These are phyloP conservation scores for Labroides dimidiatus DNA, from an alignment of 2,797 vertebrate species.

Conservation along the genomic window DNA sequence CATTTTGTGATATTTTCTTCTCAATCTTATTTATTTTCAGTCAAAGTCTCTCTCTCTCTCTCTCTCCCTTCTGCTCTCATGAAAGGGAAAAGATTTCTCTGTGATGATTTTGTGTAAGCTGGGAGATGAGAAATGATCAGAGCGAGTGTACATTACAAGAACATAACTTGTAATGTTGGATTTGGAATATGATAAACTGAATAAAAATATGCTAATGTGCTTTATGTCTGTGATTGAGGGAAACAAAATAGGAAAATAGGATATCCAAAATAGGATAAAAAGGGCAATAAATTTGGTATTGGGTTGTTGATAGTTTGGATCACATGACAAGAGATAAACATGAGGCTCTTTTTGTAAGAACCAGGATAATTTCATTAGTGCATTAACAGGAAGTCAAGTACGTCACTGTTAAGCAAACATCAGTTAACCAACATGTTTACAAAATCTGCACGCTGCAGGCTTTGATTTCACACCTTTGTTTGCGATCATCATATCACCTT, in stretches of 20 bases:
- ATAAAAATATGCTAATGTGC: background rate
- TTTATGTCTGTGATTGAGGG: conserved; percentile 8
- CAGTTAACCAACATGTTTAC: background rate
- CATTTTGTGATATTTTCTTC: background rate
- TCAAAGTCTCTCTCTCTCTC: background rate
- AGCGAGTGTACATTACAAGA: background rate
- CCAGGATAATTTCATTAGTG: background rate
- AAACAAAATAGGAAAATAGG: conserved; percentile 18
- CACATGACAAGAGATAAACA: background rate
- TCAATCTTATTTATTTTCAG: conserved; percentile 10
- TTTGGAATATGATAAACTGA: conserved; percentile 6
- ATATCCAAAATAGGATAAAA: conserved; percentile 3
- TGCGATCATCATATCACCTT: too few species aligned
- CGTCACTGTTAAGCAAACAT: conserved; percentile 3
- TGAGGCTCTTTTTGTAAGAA: background rate
- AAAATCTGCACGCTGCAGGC: background rate
- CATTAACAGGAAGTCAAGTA: background rate
- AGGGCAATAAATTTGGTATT: background rate
- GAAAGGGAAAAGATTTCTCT: conserved; percentile 15
- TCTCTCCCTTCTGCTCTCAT: background rate
- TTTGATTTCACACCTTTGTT: too few species aligned
- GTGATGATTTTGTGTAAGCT: conserved; percentile 8
- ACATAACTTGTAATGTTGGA: conserved; percentile 18
- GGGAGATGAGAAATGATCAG: conserved; percentile 18
- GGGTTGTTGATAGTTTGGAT: background rate